Base-by-base conservation (phyloP, 2,888 invertebrate species). In the Ornithoptera alexandrae region DNA sequence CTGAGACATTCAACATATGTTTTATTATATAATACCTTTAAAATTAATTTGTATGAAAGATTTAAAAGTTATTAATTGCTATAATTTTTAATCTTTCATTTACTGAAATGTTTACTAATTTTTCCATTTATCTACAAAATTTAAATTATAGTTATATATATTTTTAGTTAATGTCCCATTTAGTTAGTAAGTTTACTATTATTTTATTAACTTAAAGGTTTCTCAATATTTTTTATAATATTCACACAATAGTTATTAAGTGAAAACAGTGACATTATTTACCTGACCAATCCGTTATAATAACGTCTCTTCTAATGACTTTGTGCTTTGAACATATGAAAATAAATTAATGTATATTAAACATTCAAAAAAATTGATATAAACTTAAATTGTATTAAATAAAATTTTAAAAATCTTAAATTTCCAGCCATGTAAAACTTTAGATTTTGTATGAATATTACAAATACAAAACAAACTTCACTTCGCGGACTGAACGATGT, bases 401-500 rank as follows among this genome's bases (percentile, higher is more conserved):
- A 72, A 77, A 77, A 75, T 20, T 30, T 30, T 8, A 66, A 46
- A 66, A 24, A 53, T 24, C 36, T 22, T 12, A 58, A n/a, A 17
- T 62, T 70, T 67, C 70, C 67, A 67, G 70, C 70, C 70, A 70
- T 60, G n/a, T 63, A 70, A 56, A 63, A 63, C 10, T 59, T 59
- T 6, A 36, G n/a, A 36, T 62, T 17, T 6, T 30, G 46, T 36
- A 70, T 12, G 62, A 63, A 62, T 22, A 70, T 68, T 4, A 30
- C 4, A 70, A 72, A 71, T 68, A 67, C 71, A 73, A 75, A 75
- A 74, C 68, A 83, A 87, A 88, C 86, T 88, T 88, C 86, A 87
- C 88, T 83, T 74, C 69, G 73, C 72, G 71, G 76, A 76, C 74
- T 74, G 76, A 76, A 78, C 79, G 79, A 75, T 78, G 75, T 77